Evolutionary conservation across 2,113 vertebrate genomes (phyloP), one percentile per base, ranked within the genome.

Genomic region (Otus sunia): DNA sequence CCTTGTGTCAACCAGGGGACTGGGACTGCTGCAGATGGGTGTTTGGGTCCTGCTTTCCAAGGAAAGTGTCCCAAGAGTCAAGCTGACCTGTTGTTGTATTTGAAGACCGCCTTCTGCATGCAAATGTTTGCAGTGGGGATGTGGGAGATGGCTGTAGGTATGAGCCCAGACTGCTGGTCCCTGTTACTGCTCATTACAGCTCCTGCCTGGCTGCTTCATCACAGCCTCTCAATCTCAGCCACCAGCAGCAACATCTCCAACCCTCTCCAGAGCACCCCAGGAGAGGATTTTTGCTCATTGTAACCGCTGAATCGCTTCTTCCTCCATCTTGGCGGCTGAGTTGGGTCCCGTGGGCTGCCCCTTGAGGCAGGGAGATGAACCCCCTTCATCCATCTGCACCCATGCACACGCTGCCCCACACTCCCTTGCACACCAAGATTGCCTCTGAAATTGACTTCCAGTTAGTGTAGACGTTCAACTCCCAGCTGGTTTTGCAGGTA

Each of bases 401-500:
- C 1, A 0, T 37, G n/a, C 19, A n/a, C 9, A 7, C 3, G 2
- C 11, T 73, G 11, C 15, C 34, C n/a, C 3, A 1, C 27, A 36
- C 10, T 60, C 32, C 15, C 12, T 68, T 23, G 17, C 49, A 79
- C 60, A 16, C 41, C 5, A 22, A 50, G 34, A 25, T 15, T 10
- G 2, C 30, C 59, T 80, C 49, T 34, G 80, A 62, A 74, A 82
- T 1, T 45, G 14, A 59, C 47, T 52, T 93, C 47, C 52, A 59
- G 14, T 67, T 68, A 58, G 6, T 1, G 0, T 4, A 29, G 32
- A 21, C 32, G 47, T 78, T 68, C 62, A 82, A 53, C 18, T 82
- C 20, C 67, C 3, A 0, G 29, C 36, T 14, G 5, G 26, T 89
- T 89, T 86, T 86, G 23, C 58, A 68, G 72, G 27, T 64, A 60